Evolutionary conservation across 2,113 vertebrate species (phyloP).

Genomic region (Neomonachus schauinslandi): DNA sequence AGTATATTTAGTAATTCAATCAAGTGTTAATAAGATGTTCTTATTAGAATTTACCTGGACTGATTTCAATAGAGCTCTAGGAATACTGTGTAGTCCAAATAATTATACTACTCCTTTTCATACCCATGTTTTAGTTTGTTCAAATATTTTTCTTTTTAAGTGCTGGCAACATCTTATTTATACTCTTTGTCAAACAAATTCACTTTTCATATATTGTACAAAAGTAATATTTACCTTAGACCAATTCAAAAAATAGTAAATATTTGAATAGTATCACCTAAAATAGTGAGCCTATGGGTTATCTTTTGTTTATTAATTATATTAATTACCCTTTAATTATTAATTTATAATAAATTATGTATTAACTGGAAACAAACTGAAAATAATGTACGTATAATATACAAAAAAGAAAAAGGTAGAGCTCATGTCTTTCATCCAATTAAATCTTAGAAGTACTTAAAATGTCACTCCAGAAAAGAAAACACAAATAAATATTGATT

Average conservation of each 20-base stretch:
- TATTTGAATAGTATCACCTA: background rate
- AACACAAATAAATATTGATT: conserved; percentile 9
- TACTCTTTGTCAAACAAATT: conserved; percentile 5
- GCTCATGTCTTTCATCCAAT: background rate
- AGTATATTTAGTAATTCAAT: background rate
- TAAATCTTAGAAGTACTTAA: conserved; percentile 20
- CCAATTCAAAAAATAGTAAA: background rate
- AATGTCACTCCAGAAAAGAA: background rate
- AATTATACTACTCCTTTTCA: background rate
- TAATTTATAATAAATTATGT: background rate
- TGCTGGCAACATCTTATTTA: background rate
- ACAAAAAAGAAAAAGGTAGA: background rate
- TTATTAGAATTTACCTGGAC: background rate
- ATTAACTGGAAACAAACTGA: background rate
- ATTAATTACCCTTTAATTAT: background rate
- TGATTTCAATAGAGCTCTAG: background rate
- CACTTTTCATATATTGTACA: background rate
- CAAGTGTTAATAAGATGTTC: background rate
- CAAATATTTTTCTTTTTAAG: conserved; percentile 14
- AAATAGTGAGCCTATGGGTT: background rate
- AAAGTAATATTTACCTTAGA: background rate
- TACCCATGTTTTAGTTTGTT: background rate
- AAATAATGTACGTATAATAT: background rate
- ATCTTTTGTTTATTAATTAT: background rate
- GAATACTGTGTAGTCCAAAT: background rate